These are phyloP conservation scores for Globodera rostochiensis DNA, from an alignment of 1,140 invertebrate species.

Conservation along the genomic window DNA sequence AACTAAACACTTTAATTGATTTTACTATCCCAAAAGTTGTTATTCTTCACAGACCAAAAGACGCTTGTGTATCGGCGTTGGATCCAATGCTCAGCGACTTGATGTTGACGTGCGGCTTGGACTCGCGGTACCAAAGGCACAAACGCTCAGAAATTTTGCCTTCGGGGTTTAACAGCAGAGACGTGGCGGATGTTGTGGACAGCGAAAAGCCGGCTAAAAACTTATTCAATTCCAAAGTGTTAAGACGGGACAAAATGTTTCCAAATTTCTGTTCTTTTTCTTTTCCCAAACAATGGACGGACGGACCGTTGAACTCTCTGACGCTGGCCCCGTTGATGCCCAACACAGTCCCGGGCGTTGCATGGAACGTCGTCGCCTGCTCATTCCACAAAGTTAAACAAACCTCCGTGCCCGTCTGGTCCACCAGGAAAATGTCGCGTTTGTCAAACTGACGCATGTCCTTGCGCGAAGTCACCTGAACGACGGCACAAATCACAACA, in stretches of 20 bases:
- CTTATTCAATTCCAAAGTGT: not conserved
- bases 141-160: constrained; percentile 36
- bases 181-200: not conserved
- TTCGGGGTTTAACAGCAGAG: constrained; percentile 40
- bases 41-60: constrained; percentile 14
- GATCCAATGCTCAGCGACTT: constrained; percentile 41
- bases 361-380: constrained; percentile 62
- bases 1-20: not conserved
- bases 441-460: constrained; percentile 84
- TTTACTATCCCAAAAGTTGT: too few relatives aligned
- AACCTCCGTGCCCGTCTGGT: constrained; percentile 80
- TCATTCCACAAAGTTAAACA: constrained; percentile 71
- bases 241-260: not conserved
- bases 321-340: constrained; percentile 58
- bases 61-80: constrained; percentile 3
- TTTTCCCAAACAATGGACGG: too few relatives aligned
- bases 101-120: constrained; percentile 37
- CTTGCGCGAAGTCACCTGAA: constrained; percentile 69
- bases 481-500: not conserved
- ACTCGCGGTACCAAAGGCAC: constrained; percentile 47
- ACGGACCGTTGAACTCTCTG: constrained; percentile 54
- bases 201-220: constrained; percentile 52
- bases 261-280: not conserved
- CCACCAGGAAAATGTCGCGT: constrained; percentile 83
- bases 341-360: constrained; percentile 47